phyloP scores from a whole-genome alignment of 1,140 invertebrate species.

The Macrobrachium nipponense region DNA sequence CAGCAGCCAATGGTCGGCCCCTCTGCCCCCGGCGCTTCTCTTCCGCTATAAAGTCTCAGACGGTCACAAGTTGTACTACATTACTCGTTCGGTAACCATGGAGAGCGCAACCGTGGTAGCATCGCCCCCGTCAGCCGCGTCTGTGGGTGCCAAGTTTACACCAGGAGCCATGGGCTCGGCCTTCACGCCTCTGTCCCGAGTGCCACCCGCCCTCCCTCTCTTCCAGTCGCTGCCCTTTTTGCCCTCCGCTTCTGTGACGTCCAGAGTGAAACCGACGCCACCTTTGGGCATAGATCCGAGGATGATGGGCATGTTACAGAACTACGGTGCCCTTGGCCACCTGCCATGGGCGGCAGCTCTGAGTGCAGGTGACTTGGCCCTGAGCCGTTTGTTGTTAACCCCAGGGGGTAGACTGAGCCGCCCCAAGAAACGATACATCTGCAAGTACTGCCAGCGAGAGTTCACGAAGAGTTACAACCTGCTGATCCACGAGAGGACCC shows the following conservation, averaged over 20 bases:
- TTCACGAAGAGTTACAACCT: slow-evolving; percentile 99
- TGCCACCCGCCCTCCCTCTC: slow-evolving; percentile 35
- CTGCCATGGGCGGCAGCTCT: slow-evolving; percentile 51
- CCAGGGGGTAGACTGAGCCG: slow-evolving; percentile 76
- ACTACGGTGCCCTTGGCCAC: slow-evolving; percentile 38
- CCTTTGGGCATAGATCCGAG: slow-evolving; percentile 39
- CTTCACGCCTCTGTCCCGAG: slow-evolving; percentile 48
- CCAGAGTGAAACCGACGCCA: slow-evolving; percentile 18
- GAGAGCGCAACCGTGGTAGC: slow-evolving; percentile 39
- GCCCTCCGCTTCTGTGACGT: not conserved
- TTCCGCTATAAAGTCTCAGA: slow-evolving; percentile 40
- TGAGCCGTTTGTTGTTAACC: slow-evolving; percentile 62
- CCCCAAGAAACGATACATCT: slow-evolving; percentile 98
- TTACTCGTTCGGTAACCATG: slow-evolving; percentile 33
- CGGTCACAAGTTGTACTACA: slow-evolving; percentile 10
- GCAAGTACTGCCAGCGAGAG: slow-evolving; percentile 95
- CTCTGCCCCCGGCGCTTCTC: slow-evolving; percentile 53
- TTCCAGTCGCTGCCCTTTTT: slow-evolving; percentile 50
- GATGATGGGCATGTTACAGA: slow-evolving; percentile 48
- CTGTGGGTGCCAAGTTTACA: slow-evolving; percentile 38
- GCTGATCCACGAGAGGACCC: slow-evolving; percentile 96
- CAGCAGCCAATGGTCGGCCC: slow-evolving; percentile 53
- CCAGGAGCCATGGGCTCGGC: slow-evolving; percentile 44
- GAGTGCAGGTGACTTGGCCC: slow-evolving; percentile 50
- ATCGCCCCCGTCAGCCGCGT: slow-evolving; percentile 31